Percentiles rank a stretch among this genome's conserved stretches.
Conservation (phyloP, 1,140 invertebrate genomes). For the Drosophila nebulosa region DNA sequence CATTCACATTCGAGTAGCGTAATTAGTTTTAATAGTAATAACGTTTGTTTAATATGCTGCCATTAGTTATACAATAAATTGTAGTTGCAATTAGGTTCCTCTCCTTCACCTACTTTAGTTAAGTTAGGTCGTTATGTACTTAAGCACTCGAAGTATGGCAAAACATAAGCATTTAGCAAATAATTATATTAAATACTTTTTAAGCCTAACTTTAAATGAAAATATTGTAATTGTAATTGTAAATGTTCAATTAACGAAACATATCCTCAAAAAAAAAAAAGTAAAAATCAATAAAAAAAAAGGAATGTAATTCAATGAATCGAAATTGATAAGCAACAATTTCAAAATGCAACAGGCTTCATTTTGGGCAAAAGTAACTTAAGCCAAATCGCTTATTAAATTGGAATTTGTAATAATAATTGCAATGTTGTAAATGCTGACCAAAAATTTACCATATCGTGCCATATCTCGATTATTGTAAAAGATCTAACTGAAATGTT, state of each 20-base stretch:
- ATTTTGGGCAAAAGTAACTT: no score
- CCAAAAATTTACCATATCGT: no score
- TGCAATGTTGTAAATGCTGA: no score
- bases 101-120: slow-evolving; percentile 5
- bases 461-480: no score
- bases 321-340: no score
- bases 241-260: slow-evolving; percentile 25
- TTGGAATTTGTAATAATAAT: no score
- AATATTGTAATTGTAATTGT: not conserved
- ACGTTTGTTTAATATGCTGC: slow-evolving; percentile 44
- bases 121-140: slow-evolving; percentile 51
- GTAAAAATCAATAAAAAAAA: slow-evolving; percentile 24
- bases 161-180: slow-evolving; percentile 43
- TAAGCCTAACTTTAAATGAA: slow-evolving; percentile 14
- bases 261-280: slow-evolving; percentile 3
- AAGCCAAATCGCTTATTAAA: no score
- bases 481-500: no score
- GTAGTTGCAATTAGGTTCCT: slow-evolving; percentile 29
- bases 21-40: slow-evolving; percentile 32
- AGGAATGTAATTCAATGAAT: not conserved
- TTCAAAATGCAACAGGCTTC: no score
- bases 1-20: slow-evolving; percentile 48
- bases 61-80: slow-evolving; percentile 53
- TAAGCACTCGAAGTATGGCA: slow-evolving; percentile 57
- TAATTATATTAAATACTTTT: slow-evolving; percentile 30